phyloP scores from a whole-genome alignment of 2,113 vertebrate genomes.

The Zapus hudsonius region DNA sequence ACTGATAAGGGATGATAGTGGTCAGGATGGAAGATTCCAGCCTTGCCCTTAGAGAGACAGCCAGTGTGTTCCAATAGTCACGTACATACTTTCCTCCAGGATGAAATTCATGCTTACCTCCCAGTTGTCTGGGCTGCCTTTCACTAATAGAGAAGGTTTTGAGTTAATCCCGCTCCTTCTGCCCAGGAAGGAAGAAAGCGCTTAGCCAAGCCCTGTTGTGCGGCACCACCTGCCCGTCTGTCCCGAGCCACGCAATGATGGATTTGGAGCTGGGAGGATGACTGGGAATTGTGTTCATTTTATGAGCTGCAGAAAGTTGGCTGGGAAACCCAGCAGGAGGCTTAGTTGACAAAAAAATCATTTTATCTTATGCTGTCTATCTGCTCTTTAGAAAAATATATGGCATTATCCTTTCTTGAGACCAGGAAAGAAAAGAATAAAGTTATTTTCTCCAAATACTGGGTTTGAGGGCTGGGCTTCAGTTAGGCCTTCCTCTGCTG shows the following conservation, averaged over 20 bases:
- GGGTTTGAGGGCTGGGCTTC: not conserved
- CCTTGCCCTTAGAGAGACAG: not conserved
- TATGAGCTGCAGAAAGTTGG: slow-evolving; percentile 68
- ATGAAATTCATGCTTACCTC: slow-evolving; percentile 24
- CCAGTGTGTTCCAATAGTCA: not conserved
- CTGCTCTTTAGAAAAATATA: slow-evolving; percentile 42
- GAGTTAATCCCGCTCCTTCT: slow-evolving; percentile 64
- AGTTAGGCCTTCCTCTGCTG: not conserved
- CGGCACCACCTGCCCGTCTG: slow-evolving; percentile 63
- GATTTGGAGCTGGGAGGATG: slow-evolving; percentile 36
- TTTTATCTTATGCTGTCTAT: slow-evolving; percentile 45
- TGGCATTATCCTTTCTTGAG: slow-evolving; percentile 25
- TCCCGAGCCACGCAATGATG: slow-evolving; percentile 64
- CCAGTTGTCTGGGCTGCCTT: slow-evolving; percentile 39
- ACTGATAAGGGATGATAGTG: not conserved
- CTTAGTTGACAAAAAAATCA: slow-evolving; percentile 26
- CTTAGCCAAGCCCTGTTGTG: slow-evolving; percentile 48
- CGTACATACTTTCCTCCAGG: not conserved
- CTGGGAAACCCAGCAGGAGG: slow-evolving; percentile 18
- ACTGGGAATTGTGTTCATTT: slow-evolving; percentile 64
- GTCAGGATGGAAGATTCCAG: not conserved
- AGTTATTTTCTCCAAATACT: not conserved
- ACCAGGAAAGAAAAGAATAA: not conserved
- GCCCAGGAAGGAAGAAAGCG: slow-evolving; percentile 61
- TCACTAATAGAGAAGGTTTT: slow-evolving; percentile 58